Percentiles rank a stretch among this genome's conserved stretches.
Evolutionary conservation across 2,113 vertebrate species (phyloP).

Genomic region (Suncus etruscus): DNA sequence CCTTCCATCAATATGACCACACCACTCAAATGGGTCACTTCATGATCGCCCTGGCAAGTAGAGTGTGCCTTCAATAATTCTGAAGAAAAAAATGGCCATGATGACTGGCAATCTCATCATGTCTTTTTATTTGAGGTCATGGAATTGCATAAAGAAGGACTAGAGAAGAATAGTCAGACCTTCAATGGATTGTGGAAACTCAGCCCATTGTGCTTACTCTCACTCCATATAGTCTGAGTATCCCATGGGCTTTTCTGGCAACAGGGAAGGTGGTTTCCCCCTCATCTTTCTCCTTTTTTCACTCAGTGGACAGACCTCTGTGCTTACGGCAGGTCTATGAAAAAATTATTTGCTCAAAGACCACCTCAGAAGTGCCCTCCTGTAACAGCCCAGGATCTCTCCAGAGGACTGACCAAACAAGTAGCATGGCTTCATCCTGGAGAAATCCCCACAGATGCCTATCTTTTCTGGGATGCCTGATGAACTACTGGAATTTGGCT

Average conservation of each 20-base stretch:
- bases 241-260: not conserved
- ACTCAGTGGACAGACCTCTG: not conserved
- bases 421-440: not conserved
- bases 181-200: not conserved
- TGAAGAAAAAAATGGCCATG: not conserved
- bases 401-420: not conserved
- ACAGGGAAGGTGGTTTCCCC: not conserved
- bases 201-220: accelerated
- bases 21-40: no score
- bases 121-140: not conserved
- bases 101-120: no score
- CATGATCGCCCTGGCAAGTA: no score
- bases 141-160: not conserved
- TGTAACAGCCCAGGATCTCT: not conserved
- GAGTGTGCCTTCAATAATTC: no score
- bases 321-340: not conserved
- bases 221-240: accelerated
- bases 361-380: not conserved
- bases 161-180: not conserved
- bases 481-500: not conserved
- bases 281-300: not conserved
- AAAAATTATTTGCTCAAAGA: not conserved
- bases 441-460: not conserved
- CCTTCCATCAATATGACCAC: no score
- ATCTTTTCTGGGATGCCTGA: no score